Conservation (phyloP, 2,888 invertebrate species). For the Subacronicta megacephala region DNA sequence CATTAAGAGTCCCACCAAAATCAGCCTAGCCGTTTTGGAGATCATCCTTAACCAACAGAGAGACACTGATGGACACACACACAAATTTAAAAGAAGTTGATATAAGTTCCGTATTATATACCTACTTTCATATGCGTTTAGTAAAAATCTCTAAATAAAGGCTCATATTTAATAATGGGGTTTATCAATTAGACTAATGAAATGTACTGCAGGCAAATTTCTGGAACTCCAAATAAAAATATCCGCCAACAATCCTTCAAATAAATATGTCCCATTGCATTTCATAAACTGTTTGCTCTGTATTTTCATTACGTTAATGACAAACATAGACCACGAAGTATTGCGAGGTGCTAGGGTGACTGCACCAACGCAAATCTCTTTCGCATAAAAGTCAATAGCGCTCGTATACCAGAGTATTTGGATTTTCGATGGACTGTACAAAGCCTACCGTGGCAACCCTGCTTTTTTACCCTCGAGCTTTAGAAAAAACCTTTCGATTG, state of each 20-base stretch:
- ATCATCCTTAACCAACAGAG: too few relatives aligned
- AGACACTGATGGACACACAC: too few relatives aligned
- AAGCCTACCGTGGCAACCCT: slow-evolving; percentile 29
- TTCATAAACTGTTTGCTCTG: slow-evolving; percentile 12
- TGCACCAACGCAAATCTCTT: slow-evolving; percentile 13
- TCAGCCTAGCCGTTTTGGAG: too few relatives aligned
- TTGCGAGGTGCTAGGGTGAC: slow-evolving; percentile 26
- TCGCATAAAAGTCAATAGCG: slow-evolving; percentile 13
- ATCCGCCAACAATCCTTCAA: slow-evolving; percentile 4
- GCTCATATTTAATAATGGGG: too few relatives aligned
- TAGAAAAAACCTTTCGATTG: slow-evolving; percentile 22
- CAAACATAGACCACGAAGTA: slow-evolving; percentile 24
- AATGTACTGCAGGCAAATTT: slow-evolving; percentile 7
- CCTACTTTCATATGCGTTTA: too few relatives aligned
- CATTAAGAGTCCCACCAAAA: too few relatives aligned
- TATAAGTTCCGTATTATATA: too few relatives aligned
- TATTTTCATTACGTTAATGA: slow-evolving; percentile 48
- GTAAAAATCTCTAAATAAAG: too few relatives aligned
- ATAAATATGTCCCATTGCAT: slow-evolving; percentile 27
- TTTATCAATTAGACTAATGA: slow-evolving; percentile 36
- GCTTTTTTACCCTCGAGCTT: slow-evolving; percentile 23
- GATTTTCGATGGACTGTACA: slow-evolving; percentile 36
- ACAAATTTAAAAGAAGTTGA: too few relatives aligned
- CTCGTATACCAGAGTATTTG: slow-evolving; percentile 35
- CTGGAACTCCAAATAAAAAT: slow-evolving; percentile 1